These are phyloP conservation scores for Dicranocentrus wangi DNA, from an alignment of 2,888 invertebrate species.

Conservation along the genomic window DNA sequence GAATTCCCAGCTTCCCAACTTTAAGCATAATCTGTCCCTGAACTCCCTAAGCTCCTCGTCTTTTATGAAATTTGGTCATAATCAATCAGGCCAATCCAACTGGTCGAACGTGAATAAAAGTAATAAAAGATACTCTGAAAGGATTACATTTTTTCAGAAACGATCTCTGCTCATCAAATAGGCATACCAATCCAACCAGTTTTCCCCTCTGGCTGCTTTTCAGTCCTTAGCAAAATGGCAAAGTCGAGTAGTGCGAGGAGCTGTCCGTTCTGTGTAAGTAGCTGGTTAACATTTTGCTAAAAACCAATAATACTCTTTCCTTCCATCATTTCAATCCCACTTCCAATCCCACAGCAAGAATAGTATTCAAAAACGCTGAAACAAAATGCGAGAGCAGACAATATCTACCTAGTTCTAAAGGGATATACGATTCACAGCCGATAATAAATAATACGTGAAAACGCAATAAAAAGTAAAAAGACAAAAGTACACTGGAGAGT, in stretches of 20 bases:
- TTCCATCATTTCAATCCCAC: too few relatives aligned
- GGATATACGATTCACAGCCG: too few relatives aligned
- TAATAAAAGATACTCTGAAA: constrained; percentile 35
- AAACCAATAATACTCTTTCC: neutral
- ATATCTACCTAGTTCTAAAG: too few relatives aligned
- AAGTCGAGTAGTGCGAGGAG: neutral
- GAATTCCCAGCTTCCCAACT: too few relatives aligned
- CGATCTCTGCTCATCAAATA: constrained; percentile 24
- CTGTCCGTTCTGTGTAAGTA: constrained; percentile 9
- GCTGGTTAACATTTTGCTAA: constrained; percentile 13
- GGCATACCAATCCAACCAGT: constrained; percentile 38
- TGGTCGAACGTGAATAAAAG: constrained; percentile 18
- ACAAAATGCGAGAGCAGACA: too few relatives aligned
- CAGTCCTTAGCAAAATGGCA: constrained; percentile 43
- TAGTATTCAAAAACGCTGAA: too few relatives aligned
- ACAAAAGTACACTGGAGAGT: neutral
- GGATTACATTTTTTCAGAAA: constrained; percentile 22
- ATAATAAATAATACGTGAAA: constrained; percentile 11
- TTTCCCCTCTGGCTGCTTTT: constrained; percentile 10
- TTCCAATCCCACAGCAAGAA: constrained; percentile 8
- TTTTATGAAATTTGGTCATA: constrained; percentile 24
- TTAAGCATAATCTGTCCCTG: too few relatives aligned
- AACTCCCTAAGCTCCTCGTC: too few relatives aligned
- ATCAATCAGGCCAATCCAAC: constrained; percentile 35
- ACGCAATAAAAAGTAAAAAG: constrained; percentile 30